Evolutionary conservation across 2,113 vertebrate genomes (phyloP).

Genomic region (Aythya baeri): DNA sequence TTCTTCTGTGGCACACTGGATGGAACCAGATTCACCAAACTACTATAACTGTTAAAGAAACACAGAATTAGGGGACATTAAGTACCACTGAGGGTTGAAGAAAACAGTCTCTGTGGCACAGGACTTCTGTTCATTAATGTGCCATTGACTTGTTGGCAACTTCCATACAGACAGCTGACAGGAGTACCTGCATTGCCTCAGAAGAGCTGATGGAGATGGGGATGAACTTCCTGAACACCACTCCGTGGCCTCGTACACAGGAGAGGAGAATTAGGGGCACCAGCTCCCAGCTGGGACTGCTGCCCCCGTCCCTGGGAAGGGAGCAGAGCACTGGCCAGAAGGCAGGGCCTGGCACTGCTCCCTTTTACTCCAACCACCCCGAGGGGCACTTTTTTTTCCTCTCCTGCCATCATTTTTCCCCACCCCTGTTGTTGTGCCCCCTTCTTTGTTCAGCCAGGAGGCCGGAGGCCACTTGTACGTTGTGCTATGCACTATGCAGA

Average conservation of each 20-base stretch:
- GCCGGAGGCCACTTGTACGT: not conserved
- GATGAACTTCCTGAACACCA: not conserved
- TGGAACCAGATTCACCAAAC: not conserved
- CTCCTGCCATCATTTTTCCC: not conserved
- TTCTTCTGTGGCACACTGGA: not conserved
- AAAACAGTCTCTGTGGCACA: not conserved
- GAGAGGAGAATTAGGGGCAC: not conserved
- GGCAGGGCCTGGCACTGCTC: not conserved
- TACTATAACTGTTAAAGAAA: not conserved
- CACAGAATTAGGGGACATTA: not conserved
- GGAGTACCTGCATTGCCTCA: not conserved
- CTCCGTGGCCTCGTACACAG: fast-evolving
- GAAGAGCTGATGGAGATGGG: no score
- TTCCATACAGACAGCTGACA: not conserved
- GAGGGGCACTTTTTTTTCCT: not conserved
- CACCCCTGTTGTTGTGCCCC: not conserved
- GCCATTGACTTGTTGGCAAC: not conserved
- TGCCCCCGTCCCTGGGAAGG: not conserved
- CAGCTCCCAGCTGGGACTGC: not conserved
- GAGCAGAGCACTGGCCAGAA: not conserved
- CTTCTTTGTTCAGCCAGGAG: not conserved
- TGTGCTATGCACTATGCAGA: not conserved
- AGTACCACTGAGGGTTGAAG: not conserved
- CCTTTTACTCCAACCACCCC: not conserved
- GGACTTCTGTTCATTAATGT: no score